phyloP scores from a whole-genome alignment of 2,888 invertebrate genomes.

The Pristionchus exspectatus region DNA sequence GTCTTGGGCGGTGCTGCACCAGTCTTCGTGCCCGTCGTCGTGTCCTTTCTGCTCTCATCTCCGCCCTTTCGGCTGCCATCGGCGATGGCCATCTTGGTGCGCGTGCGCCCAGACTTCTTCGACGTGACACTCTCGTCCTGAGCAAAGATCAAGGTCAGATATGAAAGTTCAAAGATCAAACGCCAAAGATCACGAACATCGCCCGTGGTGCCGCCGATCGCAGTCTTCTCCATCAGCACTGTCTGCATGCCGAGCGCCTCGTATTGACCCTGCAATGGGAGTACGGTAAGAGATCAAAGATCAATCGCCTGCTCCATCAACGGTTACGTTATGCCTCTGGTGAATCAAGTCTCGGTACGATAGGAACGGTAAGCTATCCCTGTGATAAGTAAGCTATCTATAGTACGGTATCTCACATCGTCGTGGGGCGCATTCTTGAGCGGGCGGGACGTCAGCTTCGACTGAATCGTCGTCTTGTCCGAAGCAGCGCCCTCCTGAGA shows the following conservation, averaged over 20 bases:
- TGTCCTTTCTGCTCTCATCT: background rate
- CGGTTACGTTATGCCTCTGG: too few species aligned
- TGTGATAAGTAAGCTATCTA: too few species aligned
- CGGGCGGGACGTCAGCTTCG: background rate
- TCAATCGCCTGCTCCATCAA: too few species aligned
- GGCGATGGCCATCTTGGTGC: background rate
- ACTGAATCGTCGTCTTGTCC: background rate
- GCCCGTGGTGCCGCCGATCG: background rate
- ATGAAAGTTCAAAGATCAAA: background rate
- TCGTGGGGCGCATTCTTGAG: background rate
- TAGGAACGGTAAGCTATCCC: background rate
- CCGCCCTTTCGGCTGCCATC: too few species aligned
- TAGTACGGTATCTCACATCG: background rate
- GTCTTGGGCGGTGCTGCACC: background rate
- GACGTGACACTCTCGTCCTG: background rate
- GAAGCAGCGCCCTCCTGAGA: background rate
- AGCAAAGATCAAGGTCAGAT: background rate
- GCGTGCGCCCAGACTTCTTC: background rate
- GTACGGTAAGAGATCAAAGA: background rate
- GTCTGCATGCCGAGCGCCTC: conserved; percentile 37
- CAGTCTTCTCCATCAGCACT: background rate
- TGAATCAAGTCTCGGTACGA: too few species aligned
- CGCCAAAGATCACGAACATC: background rate
- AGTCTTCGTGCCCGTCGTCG: background rate
- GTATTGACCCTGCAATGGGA: background rate